phyloP scores from a whole-genome alignment of 2,113 vertebrate species.

The Cacatua alba region DNA sequence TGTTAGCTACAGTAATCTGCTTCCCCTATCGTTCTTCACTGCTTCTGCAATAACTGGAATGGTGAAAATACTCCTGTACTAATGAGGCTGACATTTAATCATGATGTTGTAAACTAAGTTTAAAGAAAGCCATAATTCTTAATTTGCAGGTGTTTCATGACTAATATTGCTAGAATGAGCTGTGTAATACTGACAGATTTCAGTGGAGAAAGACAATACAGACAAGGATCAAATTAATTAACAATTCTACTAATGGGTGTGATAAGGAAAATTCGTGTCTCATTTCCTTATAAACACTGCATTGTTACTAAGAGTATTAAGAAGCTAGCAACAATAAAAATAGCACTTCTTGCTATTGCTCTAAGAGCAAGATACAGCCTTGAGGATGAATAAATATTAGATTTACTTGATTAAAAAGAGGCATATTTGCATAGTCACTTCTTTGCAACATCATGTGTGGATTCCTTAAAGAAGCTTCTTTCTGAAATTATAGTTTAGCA shows the following conservation, averaged over 20 bases:
- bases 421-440: background rate
- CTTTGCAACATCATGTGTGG: background rate
- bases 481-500: background rate
- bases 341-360: background rate
- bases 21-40: background rate
- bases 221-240: background rate
- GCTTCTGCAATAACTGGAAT: background rate
- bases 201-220: background rate
- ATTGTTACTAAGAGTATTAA: background rate
- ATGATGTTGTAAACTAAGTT: background rate
- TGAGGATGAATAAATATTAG: background rate
- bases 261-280: background rate
- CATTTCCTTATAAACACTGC: background rate
- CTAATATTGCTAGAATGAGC: background rate
- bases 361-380: background rate
- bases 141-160: background rate
- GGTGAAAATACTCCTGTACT: background rate
- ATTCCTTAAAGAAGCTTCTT: background rate
- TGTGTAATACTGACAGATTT: background rate
- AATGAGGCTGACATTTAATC: conserved; percentile 45
- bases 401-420: background rate
- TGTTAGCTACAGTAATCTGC: background rate
- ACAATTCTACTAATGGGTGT: background rate
- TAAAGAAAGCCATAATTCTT: background rate
- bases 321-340: background rate